A percentile compares a stretch with the other conserved stretches of the same genome.
These are phyloP conservation scores for Diarsia mendica DNA, from an alignment of 2,888 invertebrate genomes.

Conservation along the genomic window DNA sequence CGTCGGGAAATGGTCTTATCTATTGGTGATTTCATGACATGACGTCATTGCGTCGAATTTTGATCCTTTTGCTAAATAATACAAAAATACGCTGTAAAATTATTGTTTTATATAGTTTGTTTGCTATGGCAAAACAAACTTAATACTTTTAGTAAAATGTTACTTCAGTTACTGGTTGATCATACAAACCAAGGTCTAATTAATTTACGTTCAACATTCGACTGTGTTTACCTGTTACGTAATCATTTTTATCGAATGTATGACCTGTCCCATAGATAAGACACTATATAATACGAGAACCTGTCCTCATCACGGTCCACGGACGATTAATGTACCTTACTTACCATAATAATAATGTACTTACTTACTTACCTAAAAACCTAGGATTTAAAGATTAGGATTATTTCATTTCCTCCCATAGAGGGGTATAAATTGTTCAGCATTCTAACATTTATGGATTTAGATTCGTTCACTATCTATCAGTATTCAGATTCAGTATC, in stretches of 20 bases:
- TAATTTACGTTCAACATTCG: conserved; percentile 4
- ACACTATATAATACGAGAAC: no score
- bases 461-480: conserved; percentile 17
- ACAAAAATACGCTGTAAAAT: background rate
- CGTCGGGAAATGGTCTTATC: no score
- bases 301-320: no score
- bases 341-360: background rate
- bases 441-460: background rate
- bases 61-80: background rate
- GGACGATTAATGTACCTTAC: background rate
- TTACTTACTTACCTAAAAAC: background rate
- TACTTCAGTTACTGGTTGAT: background rate
- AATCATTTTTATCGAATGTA: conserved; percentile 34
- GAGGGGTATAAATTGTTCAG: background rate
- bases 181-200: background rate
- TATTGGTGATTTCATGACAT: background rate
- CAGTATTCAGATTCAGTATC: conserved; percentile 47
- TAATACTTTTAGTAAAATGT: background rate
- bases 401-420: background rate
- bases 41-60: background rate
- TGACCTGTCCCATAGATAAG: conserved; percentile 6
- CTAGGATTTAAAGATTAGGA: background rate
- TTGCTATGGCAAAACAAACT: background rate
- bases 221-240: conserved; percentile 42
- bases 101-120: background rate